Evolutionary conservation across 2,797 vertebrate genomes (phyloP).

Genomic region (Hafferia zeledoni): DNA sequence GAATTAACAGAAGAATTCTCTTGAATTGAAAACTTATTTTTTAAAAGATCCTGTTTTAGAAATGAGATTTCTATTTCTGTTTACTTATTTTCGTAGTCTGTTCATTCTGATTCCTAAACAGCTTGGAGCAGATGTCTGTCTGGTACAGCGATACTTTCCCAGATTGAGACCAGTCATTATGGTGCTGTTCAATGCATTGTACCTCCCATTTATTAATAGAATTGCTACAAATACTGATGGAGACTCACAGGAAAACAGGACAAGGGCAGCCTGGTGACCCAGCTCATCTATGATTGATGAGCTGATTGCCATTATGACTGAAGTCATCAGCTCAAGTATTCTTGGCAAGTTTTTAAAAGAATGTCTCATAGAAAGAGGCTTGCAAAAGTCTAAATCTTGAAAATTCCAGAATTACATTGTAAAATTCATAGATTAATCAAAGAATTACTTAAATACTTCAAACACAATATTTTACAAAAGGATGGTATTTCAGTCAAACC

Average conservation of each 20-base stretch:
- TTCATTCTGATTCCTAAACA: background rate
- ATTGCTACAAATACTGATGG: background rate
- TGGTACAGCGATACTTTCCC: background rate
- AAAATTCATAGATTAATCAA: background rate
- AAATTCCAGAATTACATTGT: background rate
- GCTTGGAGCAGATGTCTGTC: background rate
- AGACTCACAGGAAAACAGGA: background rate
- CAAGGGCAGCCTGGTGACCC: background rate
- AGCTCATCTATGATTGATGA: accelerated
- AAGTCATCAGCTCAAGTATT: background rate
- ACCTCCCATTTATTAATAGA: background rate
- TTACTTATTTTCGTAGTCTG: background rate
- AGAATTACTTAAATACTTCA: background rate
- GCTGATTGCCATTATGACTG: background rate
- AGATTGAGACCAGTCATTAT: background rate
- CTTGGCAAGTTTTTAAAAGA: background rate
- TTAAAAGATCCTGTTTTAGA: background rate
- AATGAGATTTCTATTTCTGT: background rate
- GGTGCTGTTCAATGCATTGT: background rate
- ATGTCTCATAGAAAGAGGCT: background rate
- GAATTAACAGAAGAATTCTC: background rate
- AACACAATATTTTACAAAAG: background rate
- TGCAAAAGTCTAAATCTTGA: background rate
- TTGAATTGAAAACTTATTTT: background rate
- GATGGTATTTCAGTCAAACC: background rate